These are phyloP conservation scores for Hucho hucho DNA, from an alignment of 2,113 vertebrate genomes.

Conservation along the genomic window DNA sequence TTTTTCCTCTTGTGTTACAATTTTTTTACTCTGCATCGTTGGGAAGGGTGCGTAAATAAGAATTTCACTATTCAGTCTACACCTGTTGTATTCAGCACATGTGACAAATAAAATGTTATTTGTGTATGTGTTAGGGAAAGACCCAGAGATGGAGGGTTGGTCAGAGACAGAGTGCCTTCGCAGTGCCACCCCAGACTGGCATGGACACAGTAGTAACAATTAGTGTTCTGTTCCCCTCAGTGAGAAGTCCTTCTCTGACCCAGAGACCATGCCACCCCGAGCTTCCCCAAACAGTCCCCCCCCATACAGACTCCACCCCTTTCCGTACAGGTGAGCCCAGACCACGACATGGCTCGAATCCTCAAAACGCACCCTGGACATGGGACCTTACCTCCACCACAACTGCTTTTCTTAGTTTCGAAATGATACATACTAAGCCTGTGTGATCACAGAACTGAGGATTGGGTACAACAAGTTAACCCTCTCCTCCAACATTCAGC, in stretches of 20 bases:
- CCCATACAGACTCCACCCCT: not conserved
- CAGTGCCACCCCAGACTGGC: too few relatives aligned
- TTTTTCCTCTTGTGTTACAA: too few relatives aligned
- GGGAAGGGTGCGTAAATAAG: too few relatives aligned
- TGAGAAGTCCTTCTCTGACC: not conserved
- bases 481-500: too few relatives aligned
- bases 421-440: slow-evolving; percentile 29
- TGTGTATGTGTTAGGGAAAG: not conserved
- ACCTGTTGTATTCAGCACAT: too few relatives aligned
- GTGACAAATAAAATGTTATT: not conserved
- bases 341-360: slow-evolving; percentile 54
- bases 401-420: slow-evolving; percentile 59
- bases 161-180: too few relatives aligned
- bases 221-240: not conserved
- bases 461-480: not conserved
- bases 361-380: slow-evolving; percentile 35
- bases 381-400: slow-evolving; percentile 45
- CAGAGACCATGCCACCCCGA: not conserved
- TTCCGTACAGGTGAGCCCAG: slow-evolving; percentile 27
- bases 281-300: slow-evolving; percentile 10
- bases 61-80: too few relatives aligned
- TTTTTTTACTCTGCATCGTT: too few relatives aligned
- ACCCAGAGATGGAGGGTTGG: too few relatives aligned
- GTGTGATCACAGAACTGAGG: not conserved
- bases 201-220: not conserved